phyloP scores from a whole-genome alignment of 2,888 invertebrate genomes.

The Blastobasis lacticolella region DNA sequence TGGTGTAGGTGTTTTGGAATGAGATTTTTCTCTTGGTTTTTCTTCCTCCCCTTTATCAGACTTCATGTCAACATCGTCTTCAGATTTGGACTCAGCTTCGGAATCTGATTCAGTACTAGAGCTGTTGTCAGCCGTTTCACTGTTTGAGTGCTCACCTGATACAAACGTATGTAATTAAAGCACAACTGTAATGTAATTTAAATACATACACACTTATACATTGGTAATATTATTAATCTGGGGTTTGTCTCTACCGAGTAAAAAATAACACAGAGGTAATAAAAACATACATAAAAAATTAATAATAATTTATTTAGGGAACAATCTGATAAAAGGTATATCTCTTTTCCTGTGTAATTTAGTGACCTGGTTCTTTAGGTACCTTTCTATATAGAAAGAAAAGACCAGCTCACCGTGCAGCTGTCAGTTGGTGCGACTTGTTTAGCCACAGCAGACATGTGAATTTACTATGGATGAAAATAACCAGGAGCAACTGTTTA shows the following conservation, averaged over 20 bases:
- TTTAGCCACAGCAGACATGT: no score
- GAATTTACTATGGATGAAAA: no score
- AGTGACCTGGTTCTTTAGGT: no score
- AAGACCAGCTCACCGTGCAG: no score
- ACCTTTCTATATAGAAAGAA: no score
- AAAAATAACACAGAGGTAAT: background rate
- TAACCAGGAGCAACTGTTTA: no score
- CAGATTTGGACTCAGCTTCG: slow-evolving; percentile 57
- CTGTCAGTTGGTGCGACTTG: no score
- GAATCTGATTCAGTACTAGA: slow-evolving; percentile 55
- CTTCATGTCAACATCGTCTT: slow-evolving; percentile 46
- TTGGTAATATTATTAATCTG: background rate
- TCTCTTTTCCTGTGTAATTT: no score
- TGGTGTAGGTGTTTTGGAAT: slow-evolving; percentile 51
- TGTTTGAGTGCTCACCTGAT: slow-evolving; percentile 61
- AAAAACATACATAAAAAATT: background rate
- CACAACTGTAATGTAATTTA: background rate
- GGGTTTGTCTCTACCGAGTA: background rate
- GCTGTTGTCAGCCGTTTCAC: slow-evolving; percentile 68
- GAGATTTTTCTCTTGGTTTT: slow-evolving; percentile 39
- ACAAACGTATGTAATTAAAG: slow-evolving; percentile 10
- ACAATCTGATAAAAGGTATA: no score
- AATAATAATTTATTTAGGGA: background rate
- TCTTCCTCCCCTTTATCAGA: slow-evolving; percentile 48
- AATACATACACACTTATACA: background rate